These are phyloP conservation scores for Agriotes lineatus DNA, from an alignment of 2,888 invertebrate species.

Conservation along the genomic window DNA sequence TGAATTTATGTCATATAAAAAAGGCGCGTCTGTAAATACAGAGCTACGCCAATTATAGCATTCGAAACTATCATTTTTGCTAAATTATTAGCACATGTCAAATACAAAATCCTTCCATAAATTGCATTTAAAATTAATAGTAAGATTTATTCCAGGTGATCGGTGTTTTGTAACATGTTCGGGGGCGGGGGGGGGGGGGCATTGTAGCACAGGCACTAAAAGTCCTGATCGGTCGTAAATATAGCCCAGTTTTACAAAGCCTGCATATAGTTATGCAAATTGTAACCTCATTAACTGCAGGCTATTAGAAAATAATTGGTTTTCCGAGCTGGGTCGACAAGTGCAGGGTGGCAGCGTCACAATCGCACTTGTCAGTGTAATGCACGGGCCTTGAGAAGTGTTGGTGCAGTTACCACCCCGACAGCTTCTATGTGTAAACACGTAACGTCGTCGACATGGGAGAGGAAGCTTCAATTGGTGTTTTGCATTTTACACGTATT, in stretches of 20 bases:
- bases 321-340: slow-evolving; percentile 10
- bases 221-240: not conserved
- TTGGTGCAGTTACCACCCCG: not conserved
- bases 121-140: too few species aligned
- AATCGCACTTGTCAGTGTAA: slow-evolving; percentile 22
- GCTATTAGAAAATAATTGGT: slow-evolving; percentile 15
- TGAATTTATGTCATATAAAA: too few species aligned
- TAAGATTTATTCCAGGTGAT: too few species aligned
- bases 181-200: too few species aligned
- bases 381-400: not conserved
- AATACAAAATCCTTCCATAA: too few species aligned
- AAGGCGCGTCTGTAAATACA: too few species aligned
- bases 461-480: not conserved
- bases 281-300: slow-evolving; percentile 20
- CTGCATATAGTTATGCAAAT: slow-evolving; percentile 14
- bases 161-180: too few species aligned
- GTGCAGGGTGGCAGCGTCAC: slow-evolving; percentile 13
- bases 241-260: slow-evolving; percentile 1
- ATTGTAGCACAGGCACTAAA: not conserved
- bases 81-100: too few species aligned
- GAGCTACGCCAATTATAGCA: too few species aligned
- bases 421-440: slow-evolving; percentile 14
- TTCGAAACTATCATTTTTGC: too few species aligned
- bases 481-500: not conserved
- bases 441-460: not conserved